A percentile compares a stretch with the other conserved stretches of the same genome.
Conservation (phyloP, 2,888 invertebrate species). For the Diachrysia chrysitis region DNA sequence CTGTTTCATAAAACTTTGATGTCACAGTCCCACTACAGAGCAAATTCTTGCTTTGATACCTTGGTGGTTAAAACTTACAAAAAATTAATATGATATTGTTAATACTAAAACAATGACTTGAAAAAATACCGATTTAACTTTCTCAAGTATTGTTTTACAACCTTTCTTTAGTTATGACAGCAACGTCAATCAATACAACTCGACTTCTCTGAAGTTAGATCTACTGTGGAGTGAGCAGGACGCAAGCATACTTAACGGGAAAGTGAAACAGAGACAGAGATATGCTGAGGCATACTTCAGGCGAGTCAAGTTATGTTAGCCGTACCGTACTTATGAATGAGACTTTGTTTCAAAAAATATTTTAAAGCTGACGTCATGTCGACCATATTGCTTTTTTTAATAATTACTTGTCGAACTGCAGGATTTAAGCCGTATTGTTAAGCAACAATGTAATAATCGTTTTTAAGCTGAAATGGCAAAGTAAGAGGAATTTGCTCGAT, state of each 20-base stretch:
- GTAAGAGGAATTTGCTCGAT: background rate
- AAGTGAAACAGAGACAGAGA: background rate
- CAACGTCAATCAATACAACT: background rate
- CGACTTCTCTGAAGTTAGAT: background rate
- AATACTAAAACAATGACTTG: background rate
- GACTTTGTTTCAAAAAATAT: conserved; percentile 37
- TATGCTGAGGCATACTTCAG: background rate
- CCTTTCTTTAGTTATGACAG: conserved; percentile 17
- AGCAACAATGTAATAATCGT: background rate
- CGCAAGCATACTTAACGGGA: background rate
- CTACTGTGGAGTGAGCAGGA: background rate
- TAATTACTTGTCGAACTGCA: conserved; percentile 11
- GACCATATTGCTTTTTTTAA: conserved; percentile 39
- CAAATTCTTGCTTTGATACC: no score
- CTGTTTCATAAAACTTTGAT: no score
- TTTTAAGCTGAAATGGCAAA: background rate
- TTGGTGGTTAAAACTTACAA: no score
- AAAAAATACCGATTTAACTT: conserved; percentile 5
- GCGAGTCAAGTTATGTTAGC: background rate
- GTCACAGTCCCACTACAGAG: no score
- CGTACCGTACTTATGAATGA: conserved; percentile 19
- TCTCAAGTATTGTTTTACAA: conserved; percentile 14
- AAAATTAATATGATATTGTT: no score
- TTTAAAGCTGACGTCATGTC: conserved; percentile 46
- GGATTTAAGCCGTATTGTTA: conserved; percentile 1